phyloP scores from a whole-genome alignment of 2,888 invertebrate genomes.

The Globia sparganii region DNA sequence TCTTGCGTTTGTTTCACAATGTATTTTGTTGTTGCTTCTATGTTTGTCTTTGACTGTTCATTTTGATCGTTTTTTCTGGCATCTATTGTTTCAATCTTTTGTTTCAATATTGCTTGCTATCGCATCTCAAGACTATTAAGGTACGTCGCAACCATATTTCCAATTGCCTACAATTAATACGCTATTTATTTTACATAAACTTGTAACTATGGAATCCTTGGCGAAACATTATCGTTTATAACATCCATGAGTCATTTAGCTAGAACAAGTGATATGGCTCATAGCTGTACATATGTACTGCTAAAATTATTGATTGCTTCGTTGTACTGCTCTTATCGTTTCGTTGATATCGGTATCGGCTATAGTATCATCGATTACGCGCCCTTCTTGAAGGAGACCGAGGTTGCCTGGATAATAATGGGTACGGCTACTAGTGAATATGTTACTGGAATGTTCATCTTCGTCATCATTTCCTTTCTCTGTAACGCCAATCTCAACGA shows the following conservation, averaged over 20 bases:
- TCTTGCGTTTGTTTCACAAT: neutral
- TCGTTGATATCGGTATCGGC: slow-evolving; percentile 58
- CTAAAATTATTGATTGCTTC: slow-evolving; percentile 62
- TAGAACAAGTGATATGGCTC: slow-evolving; percentile 53
- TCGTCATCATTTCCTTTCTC: neutral
- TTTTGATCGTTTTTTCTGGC: neutral
- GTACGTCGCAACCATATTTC: neutral
- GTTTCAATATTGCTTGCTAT: neutral
- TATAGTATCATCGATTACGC: slow-evolving; percentile 51
- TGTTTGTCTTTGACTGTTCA: neutral
- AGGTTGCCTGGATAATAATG: slow-evolving; percentile 21
- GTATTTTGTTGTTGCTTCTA: neutral
- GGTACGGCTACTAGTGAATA: slow-evolving; percentile 17
- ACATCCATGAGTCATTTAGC: slow-evolving; percentile 53
- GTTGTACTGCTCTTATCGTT: slow-evolving; percentile 48
- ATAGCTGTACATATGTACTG: slow-evolving; percentile 43
- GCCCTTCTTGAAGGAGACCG: slow-evolving; percentile 59
- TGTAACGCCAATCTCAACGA: neutral
- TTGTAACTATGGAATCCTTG: slow-evolving; percentile 35
- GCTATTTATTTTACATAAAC: slow-evolving; percentile 34
- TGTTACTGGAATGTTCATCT: slow-evolving; percentile 24
- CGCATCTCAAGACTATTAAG: neutral
- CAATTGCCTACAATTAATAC: neutral
- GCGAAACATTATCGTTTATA: slow-evolving; percentile 39
- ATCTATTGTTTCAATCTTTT: neutral